Conservation (phyloP, 2,113 vertebrate genomes). For the Pseudolaguvia tuberculata region DNA sequence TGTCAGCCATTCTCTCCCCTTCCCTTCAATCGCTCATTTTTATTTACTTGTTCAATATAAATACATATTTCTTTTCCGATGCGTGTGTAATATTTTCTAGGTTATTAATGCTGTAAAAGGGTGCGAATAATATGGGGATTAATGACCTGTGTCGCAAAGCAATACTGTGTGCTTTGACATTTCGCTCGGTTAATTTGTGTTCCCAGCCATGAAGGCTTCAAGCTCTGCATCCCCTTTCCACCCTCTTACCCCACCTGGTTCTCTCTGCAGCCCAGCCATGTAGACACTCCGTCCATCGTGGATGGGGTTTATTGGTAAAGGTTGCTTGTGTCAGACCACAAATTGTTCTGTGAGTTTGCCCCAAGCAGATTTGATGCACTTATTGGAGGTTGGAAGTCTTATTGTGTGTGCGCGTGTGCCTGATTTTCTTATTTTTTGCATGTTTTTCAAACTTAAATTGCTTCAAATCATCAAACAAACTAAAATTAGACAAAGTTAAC, state of each 20-base stretch:
- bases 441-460: neutral
- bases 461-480: too few relatives aligned
- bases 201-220: constrained; percentile 59
- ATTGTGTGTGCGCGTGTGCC: neutral
- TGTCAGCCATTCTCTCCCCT: constrained; percentile 35
- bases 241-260: constrained; percentile 18
- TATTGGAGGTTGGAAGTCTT: too few relatives aligned
- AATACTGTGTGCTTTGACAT: constrained; percentile 98
- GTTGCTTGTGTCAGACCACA: constrained; percentile 95
- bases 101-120: constrained; percentile 95
- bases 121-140: constrained; percentile 89
- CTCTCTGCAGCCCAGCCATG: constrained; percentile 23
- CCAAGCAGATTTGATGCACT: constrained; percentile 13
- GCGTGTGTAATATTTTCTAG: constrained; percentile 85
- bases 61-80: constrained; percentile 55
- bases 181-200: constrained; percentile 99
- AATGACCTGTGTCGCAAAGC: constrained; percentile 99
- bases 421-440: too few relatives aligned
- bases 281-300: constrained; percentile 20
- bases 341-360: constrained; percentile 77
- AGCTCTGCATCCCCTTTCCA: constrained; percentile 64
- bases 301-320: constrained; percentile 67
- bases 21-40: constrained; percentile 34
- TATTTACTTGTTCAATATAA: constrained; percentile 60
- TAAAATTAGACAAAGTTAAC: too few relatives aligned